Base-by-base conservation (phyloP, 2,113 vertebrate genomes). In the Antigone vipio region DNA sequence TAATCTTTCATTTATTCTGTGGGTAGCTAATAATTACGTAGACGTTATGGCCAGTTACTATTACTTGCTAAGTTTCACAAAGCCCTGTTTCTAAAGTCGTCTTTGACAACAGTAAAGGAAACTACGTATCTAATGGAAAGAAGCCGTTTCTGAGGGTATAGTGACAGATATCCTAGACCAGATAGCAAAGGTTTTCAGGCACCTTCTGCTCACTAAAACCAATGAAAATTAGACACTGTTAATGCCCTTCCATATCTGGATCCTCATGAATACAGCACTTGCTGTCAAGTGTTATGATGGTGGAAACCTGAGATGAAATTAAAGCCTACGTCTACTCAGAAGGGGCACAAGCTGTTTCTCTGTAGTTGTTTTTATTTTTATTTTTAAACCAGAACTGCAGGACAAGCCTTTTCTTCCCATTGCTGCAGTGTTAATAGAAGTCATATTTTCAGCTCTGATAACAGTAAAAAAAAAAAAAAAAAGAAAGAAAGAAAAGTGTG, bases 21-120 rank as follows among this genome's bases (percentile, higher is more conserved):
- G 60, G 83, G 83, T 94, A 88, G 88, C 95, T 97, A 97, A 97
- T 97, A 94, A 97, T 94, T 97, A 96, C 94, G 94, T 94, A 96
- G 86, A 93, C 16, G 7, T 89, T 94, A 95, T 44, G 96, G 90
- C 92, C 96, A 95, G 92, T 95, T 93, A 86, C 86, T 89, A 92
- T 88, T 85, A 91, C 91, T 97, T 97, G 97, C 88, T 80, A 97
- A 95, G 85, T 89, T 97, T 93, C 89, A 74, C 68, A 85, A 95
- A 88, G 45, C 29, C 66, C 56, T 71, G 52, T 75, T 93, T 88
- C 88, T 95, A 59, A 29, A 93, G 49, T 7, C 6, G 15, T 62
- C 92, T 92, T 78, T 80, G 75, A 92, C 88, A 95, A 76, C 40
- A 66, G 69, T 56, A 85, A 74, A 86, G 88, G 91, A 92, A 93